phyloP scores from a whole-genome alignment of 1,140 invertebrate genomes.

The Apis laboriosa region DNA sequence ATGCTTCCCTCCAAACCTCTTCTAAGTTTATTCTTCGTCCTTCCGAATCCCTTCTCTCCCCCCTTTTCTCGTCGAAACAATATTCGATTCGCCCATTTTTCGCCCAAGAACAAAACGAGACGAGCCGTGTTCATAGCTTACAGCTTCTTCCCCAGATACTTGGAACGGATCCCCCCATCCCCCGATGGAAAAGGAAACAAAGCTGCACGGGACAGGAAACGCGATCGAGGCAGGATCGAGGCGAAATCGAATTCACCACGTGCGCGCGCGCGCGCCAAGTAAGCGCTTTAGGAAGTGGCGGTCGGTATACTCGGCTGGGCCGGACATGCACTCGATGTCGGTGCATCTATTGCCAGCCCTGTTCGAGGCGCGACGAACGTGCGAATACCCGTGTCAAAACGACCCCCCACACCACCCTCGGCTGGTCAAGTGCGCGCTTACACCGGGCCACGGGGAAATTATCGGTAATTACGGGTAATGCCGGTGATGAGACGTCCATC shows the following conservation, averaged over 20 bases:
- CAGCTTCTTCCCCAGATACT: neutral
- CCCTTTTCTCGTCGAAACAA: too few relatives aligned
- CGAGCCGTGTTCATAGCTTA: too few relatives aligned
- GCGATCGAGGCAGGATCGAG: conserved; percentile 20
- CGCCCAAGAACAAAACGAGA: too few relatives aligned
- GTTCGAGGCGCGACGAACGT: conserved; percentile 29
- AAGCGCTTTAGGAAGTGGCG: conserved; percentile 50
- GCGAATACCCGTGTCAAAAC: conserved; percentile 43
- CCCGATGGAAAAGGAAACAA: conserved; percentile 34
- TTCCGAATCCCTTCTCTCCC: too few relatives aligned
- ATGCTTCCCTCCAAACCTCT: too few relatives aligned
- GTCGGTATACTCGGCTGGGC: conserved; percentile 5
- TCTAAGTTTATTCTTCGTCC: too few relatives aligned
- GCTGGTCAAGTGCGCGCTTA: conserved; percentile 35
- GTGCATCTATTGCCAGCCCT: conserved; percentile 49
- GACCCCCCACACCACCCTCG: neutral
- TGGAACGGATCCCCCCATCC: neutral
- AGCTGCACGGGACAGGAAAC: conserved; percentile 17
- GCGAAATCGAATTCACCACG: conserved; percentile 45
- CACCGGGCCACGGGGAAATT: conserved; percentile 26
- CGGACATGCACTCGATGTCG: conserved; percentile 54
- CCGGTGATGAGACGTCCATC: conserved; percentile 21
- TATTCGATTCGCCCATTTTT: too few relatives aligned
- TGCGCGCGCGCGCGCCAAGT: conserved; percentile 44
- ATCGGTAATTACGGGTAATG: conserved; percentile 48